Evolutionary conservation across 2,888 invertebrate species (phyloP).

Genomic region (Oasisia sp.): DNA sequence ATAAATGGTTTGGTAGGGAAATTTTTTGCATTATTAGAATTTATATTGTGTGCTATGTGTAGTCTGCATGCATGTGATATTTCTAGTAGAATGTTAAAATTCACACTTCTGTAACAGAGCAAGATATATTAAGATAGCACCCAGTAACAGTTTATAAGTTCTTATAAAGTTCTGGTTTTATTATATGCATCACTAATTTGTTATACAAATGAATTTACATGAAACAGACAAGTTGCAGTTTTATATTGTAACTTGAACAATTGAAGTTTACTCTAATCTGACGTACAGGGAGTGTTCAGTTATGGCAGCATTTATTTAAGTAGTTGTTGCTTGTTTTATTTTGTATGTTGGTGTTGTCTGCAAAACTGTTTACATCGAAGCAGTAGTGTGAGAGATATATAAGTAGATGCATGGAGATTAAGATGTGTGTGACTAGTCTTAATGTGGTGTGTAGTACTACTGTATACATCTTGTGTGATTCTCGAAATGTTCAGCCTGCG

Average conservation of each 20-base stretch:
- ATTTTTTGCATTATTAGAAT: not conserved
- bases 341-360: not conserved
- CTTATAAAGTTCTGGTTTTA: too few species aligned
- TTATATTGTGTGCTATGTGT: too few species aligned
- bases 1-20: not conserved
- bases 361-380: not conserved
- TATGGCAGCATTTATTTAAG: not conserved
- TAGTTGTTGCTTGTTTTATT: not conserved
- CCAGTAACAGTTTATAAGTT: not conserved
- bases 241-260: not conserved
- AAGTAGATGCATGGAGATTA: not conserved
- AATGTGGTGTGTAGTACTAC: not conserved
- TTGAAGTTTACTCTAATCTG: not conserved
- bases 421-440: not conserved
- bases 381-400: not conserved
- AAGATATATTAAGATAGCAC: not conserved
- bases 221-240: not conserved
- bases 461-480: not conserved
- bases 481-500: not conserved
- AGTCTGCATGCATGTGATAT: not conserved
- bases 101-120: not conserved
- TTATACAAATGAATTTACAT: not conserved
- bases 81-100: not conserved
- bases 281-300: not conserved
- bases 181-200: not conserved